Evolutionary conservation across 1,140 invertebrate species (phyloP).

Genomic region (Brachystomella parvula): DNA sequence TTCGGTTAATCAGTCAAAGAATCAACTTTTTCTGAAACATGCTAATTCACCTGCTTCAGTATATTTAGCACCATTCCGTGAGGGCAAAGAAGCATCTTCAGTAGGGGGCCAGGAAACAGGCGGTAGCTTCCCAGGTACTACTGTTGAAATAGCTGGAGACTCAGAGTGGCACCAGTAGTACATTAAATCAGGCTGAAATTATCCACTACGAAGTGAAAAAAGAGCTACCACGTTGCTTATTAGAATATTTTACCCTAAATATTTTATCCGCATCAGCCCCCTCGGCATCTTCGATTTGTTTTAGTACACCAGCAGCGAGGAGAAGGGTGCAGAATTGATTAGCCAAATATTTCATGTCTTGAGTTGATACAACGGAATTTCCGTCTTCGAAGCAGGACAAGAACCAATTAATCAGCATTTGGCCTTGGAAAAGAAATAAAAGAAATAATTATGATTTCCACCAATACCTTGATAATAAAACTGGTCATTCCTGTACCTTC

Average conservation of each 20-base stretch:
- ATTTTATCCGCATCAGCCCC: conserved; percentile 52
- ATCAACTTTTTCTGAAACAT: not conserved
- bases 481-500: conserved; percentile 57
- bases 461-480: too few relatives aligned
- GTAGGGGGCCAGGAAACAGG: conserved; percentile 49
- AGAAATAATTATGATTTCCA: too few relatives aligned
- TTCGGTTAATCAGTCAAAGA: not conserved
- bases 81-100: conserved; percentile 29
- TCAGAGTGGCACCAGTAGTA: conserved; percentile 81
- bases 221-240: not conserved
- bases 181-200: conserved; percentile 69
- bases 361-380: conserved; percentile 55
- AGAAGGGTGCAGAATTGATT: conserved; percentile 78
- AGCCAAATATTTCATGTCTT: conserved; percentile 65
- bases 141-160: conserved; percentile 53
- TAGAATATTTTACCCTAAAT: conserved; percentile 63
- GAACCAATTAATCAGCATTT: conserved; percentile 84
- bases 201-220: conserved; percentile 23
- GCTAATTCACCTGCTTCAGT: conserved; percentile 45
- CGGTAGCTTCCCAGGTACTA: conserved; percentile 61
- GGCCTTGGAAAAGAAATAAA: conserved; percentile 53
- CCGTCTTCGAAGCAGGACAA: conserved; percentile 66
- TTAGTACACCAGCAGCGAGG: conserved; percentile 75
- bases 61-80: conserved; percentile 45
- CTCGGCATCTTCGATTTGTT: conserved; percentile 64